Base-by-base conservation (phyloP, 2,113 vertebrate genomes). In the Strigops habroptila region DNA sequence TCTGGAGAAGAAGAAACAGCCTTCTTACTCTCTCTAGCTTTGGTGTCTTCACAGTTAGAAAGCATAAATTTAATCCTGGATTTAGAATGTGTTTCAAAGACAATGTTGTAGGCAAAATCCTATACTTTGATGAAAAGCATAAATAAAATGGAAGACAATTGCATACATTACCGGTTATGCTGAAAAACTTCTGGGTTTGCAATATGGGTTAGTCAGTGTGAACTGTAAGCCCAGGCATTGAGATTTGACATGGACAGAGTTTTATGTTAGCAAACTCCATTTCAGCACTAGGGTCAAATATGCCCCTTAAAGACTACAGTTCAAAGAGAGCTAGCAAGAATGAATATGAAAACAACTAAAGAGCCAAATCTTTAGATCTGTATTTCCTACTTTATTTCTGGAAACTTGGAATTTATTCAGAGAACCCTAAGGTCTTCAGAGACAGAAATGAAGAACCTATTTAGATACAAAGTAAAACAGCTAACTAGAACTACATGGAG, bases 331-430 rank as follows among this genome's bases (percentile, higher is more conserved):
- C 31, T 67, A 84, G 62, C 3, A 92, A 79, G n/a, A 88, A 62
- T 39, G 3, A 84, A 51, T 79, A 30, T 65, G 57, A 76, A 93
- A 93, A 41, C 52, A 88, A 90, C 77, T 88, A 88, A 71, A 75
- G 30, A 81, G 18, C 18, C 27, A 81, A 91, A 89, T 63, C 30
- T 78, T 60, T 69, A 75, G 70, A 91, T 84, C 69, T 93, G 49
- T 48, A 71, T 91, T 88, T 51, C 55, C 6, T 74, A 53, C 22
- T 78, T 70, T 8, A 64, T 94, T 92, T 93, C 81, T 93, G 80
- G 64, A 92, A 91, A 83, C 43, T 64, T 92, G 83, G 55, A 90
- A 90, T 91, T 88, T 81, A 86, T 83, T 93, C 82, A 96, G 35
- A 68, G 39, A 77, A 17, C 21, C 39, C 39, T 59, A 68, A 83